Evolutionary conservation across 2,888 invertebrate genomes (phyloP), one percentile per base, ranked within the genome.

Genomic region (Plebejus argus): DNA sequence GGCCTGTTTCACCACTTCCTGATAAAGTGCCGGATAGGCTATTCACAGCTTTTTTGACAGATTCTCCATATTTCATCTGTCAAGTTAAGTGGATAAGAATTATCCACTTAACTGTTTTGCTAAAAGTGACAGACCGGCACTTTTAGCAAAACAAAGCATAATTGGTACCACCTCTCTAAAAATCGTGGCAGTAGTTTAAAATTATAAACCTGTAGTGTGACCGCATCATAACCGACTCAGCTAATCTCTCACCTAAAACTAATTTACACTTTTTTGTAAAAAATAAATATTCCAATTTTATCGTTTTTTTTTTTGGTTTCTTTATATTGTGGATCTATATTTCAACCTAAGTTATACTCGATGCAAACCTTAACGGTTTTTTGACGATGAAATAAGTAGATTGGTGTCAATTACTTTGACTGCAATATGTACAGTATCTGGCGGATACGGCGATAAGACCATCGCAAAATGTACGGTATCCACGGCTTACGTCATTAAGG

Each of bases 311-410:
- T 23, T 23, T 61, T 23, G 61, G 61, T 61, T 61, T 61, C 23
- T 23, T 10, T 23, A 4, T 23, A 72, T 72, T 72, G 72, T 72
- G 72, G 15, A 72, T 72, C 72, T 72, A 72, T 72, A 72, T 72
- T 72, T 61, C 61, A 61, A 23, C 23, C 61, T 61, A 12, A 61
- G 61, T 53, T 15, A 53, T 18, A 18, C 53, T 53, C 3, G 18
- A 49, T 5, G 15, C 49, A 49, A 49, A 49, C 49, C 49, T 49
- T 39, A 5, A 53, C 53, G 53, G 53, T 53, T 53, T 53, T 53
- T 53, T 15, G 53, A 53, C 53, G 15, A 53, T 53, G 10, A 45
- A 45, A 45, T 45, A 53, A 53, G 53, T 53, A 18, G 53, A 18
- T 18, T 2, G 28, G 39, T 39, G 45, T 45, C 45, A 12, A 10